Base-by-base conservation (phyloP, 1,140 invertebrate genomes). In the Cydia strobilella region DNA sequence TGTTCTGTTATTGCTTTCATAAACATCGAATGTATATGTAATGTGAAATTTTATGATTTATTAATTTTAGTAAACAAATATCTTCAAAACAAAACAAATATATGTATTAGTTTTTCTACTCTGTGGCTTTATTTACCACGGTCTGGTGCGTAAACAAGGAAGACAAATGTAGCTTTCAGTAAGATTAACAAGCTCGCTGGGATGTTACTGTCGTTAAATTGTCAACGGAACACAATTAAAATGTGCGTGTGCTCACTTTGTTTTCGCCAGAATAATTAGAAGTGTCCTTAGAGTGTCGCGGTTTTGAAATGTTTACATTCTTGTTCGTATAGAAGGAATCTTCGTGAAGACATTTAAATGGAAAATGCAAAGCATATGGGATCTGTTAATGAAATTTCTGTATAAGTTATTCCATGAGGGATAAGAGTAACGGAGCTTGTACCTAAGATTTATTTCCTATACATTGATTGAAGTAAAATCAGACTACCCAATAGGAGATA, bases 141-240 rank as follows among this genome's bases (percentile, higher is more conserved):
- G 54, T 59, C 54, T 23, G 54, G 7, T 23, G 54, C 54, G 54
- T 59, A 59, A 59, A 59, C 54, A 59, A 59, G 9, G 20, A 69
- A 69, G 65, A 69, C 31, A 15, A 39, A 69, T 69, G 65, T 39
- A 23, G 31, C 65, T 69, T 18, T 69, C 65, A 18, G 65, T 23
- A 13, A 69, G 27, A 69, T 65, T n/a, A 65, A 65, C 63, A 69
- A n/a, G 6, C 12, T 66, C 65, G 0, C 31, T 69, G 15, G 35
- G 15, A 69, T 20, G 65, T 69, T 31, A 69, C 31, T 69, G 65
- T 69, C 65, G 12, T 15, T n/a, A n/a, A n/a, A n/a, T n/a, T 27
- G 42, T 15, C 42, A 39, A 9, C 13, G 27, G 15, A 23, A 69
- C 27, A 13, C 31, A 69, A 69, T 69, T 69, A 69, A 69, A 69